Evolutionary conservation across 2,113 vertebrate species (phyloP), one percentile per base, ranked within the genome.

Genomic region (Erythrocercus mccallii): DNA sequence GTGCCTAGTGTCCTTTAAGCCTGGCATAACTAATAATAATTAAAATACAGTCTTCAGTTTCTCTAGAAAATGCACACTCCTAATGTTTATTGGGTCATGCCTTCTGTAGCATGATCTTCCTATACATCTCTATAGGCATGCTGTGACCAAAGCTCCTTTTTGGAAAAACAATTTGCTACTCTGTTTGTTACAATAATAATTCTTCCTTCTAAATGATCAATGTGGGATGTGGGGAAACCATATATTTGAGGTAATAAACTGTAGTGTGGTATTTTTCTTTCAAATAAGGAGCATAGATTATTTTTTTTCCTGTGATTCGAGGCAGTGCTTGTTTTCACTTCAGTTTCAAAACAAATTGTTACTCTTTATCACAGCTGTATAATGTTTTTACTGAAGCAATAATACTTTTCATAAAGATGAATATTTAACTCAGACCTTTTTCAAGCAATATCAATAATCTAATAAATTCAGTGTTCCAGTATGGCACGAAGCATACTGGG

Each of bases 331-430:
- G 73, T 92, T 95, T 95, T 88, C 66, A 64, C 48, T 86, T 96
- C 50, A 56, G 47, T 68, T 96, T 88, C 56, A 70, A 88, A 89
- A 92, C 74, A 89, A 93, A 81, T 90, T 85, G 33, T 84, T 94
- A 56, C 60, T 51, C 77, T 91, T 92, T 96, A 74, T 93, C 48
- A 65, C 44, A 87, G 40, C 68, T 78, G 66, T 84, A 68, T 72
- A 58, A 61, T 85, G 48, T 89, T 96, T 96, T 73, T 80, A 65
- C 35, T 91, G 83, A 84, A 90, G 78, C 80, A 82, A 37, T 81
- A 94, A 81, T 80, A 45, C 60, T 92, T 84, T 42, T 53, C 74
- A 62, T 15, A 6, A 86, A 76, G 60, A 89, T 30, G 38, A 92
- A 89, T 89, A 91, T 92, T 79, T 77, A 86, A 48, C 73, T 92